Evolutionary conservation across 2,888 invertebrate species (phyloP).

Genomic region (Pyrrhosoma nymphula): DNA sequence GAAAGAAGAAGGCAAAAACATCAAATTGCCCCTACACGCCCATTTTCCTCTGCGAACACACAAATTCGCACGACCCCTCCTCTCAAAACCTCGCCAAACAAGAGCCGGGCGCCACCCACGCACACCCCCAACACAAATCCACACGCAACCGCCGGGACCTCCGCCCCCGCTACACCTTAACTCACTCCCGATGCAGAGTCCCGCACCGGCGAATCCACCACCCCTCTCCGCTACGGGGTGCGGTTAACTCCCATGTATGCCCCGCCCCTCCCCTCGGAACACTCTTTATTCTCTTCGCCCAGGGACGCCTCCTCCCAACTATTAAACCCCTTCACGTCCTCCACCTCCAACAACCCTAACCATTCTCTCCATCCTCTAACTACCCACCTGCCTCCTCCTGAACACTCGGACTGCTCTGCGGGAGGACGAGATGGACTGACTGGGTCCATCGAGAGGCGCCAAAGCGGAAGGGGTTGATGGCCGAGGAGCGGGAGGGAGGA

Average conservation of each 20-base stretch:
- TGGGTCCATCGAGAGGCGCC: conserved; percentile 42
- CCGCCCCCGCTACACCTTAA: neutral
- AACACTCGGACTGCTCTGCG: neutral
- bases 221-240: neutral
- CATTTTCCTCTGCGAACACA: conserved; percentile 2
- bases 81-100: neutral
- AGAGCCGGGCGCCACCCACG: neutral
- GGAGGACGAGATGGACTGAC: neutral
- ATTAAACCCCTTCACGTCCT: neutral
- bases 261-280: too few relatives aligned
- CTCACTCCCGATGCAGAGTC: neutral
- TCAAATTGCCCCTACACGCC: conserved; percentile 40
- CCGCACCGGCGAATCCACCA: neutral
- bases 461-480: neutral
- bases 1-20: neutral
- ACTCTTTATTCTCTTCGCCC: too few relatives aligned
- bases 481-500: neutral
- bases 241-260: neutral
- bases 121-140: neutral
- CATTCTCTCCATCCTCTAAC: neutral
- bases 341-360: neutral
- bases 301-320: neutral
- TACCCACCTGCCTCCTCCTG: too few relatives aligned
- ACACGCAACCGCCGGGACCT: neutral
- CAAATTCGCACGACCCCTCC: neutral